Evolutionary conservation across 1,140 invertebrate genomes (phyloP), one percentile per base, ranked within the genome.

Genomic region (Eurosta solidaginis): DNA sequence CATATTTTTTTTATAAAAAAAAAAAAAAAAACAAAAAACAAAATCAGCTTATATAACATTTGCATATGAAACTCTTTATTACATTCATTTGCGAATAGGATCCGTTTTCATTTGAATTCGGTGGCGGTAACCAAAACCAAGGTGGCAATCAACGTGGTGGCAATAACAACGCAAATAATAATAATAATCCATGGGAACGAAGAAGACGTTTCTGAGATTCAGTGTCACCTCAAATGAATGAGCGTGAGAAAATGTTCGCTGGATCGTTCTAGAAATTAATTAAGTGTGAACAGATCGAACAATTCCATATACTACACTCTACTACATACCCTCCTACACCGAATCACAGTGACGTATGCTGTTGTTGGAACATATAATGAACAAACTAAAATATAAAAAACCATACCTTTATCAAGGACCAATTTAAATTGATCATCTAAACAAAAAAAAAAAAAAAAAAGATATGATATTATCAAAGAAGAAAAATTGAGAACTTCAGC

Each of bases 91-190:
- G 44, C 73, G 73, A 47, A 68, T 83, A 85, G 84, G 84, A 85
- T 79, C 79, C 83, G 79, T 85, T 85, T 82, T 80, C 82, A 85
- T 86, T 86, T 85, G 85, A 86, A 81, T 86, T 86, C 83, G 85
- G 85, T 81, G 83, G 81, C 79, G 86, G 84, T 81, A 85, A 85
- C 83, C 85, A 84, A 81, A 85, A 85, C 82, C 84, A 83, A 83
- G 83, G 83, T 68, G 77, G 59, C 76, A 84, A 86, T 83, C 85
- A 86, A 80, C 85, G 85, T 76, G 85, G 85, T 82, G 84, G 85
- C 82, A 86, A 86, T 77, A 84, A 84, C 83, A 83, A 82, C 82
- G 83, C 80, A 78, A 83, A 82, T 78, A 81, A 80, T 79, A 86
- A 84, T 82, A 86, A 85, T 80, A 85, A 82, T 81, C 85, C 85